These are phyloP conservation scores for Lacerta viridis DNA, from an alignment of 2,797 vertebrate genomes.

Conservation along the genomic window DNA sequence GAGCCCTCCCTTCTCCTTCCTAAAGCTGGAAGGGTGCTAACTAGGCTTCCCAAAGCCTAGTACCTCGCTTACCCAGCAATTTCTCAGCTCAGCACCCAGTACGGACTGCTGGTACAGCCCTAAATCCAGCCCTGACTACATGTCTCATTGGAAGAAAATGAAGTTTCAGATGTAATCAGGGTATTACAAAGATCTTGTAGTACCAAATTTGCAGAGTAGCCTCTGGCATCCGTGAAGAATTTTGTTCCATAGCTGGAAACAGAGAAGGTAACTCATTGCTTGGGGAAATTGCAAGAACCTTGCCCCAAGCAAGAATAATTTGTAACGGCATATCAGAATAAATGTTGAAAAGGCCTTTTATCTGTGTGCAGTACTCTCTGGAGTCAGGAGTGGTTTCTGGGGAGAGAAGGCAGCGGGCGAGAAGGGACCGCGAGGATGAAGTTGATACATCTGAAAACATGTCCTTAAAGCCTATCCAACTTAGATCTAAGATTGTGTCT, in stretches of 20 bases:
- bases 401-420: not conserved
- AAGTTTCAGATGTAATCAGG: slow-evolving; percentile 68
- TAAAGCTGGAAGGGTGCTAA: too few relatives aligned
- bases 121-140: not conserved
- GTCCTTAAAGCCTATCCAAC: slow-evolving; percentile 31
- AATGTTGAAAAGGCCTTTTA: slow-evolving; percentile 65
- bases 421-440: not conserved
- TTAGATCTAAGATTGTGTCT: slow-evolving; percentile 27
- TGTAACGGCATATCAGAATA: slow-evolving; percentile 71
- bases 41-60: too few relatives aligned
- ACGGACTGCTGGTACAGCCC: too few relatives aligned
- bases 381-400: slow-evolving; percentile 27
- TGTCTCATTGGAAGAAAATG: slow-evolving; percentile 49
- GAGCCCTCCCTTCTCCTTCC: too few relatives aligned
- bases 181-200: slow-evolving; percentile 60
- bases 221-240: slow-evolving; percentile 71
- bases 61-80: too few relatives aligned
- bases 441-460: not conserved
- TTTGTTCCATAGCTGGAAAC: slow-evolving; percentile 61
- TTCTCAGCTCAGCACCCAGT: too few relatives aligned
- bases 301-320: slow-evolving; percentile 76
- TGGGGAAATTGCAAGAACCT: slow-evolving; percentile 73
- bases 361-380: slow-evolving; percentile 20
- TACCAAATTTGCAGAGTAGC: slow-evolving; percentile 70
- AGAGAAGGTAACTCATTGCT: slow-evolving; percentile 62